Conservation (phyloP, 2,797 vertebrate species). For the Myripristis jacobus region DNA sequence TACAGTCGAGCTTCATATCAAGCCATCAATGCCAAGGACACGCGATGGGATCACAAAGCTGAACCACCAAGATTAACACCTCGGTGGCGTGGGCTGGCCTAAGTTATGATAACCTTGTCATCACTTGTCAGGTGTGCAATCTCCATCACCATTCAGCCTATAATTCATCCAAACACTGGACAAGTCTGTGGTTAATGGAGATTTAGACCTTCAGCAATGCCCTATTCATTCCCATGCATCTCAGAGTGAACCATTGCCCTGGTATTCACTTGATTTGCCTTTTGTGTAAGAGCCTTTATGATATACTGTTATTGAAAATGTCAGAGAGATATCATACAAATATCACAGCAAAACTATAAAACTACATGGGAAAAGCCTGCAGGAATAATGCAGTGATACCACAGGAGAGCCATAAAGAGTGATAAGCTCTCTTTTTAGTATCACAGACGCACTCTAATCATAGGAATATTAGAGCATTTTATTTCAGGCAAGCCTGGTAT, state of each 20-base stretch:
- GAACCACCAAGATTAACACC: conserved; percentile 36
- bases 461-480: conserved; percentile 36
- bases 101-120: conserved; percentile 62
- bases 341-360: conserved; percentile 31
- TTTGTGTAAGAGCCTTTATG: conserved; percentile 38
- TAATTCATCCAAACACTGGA: conserved; percentile 18
- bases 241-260: conserved; percentile 39
- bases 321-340: conserved; percentile 37
- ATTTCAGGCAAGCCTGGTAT: conserved; percentile 1
- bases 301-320: conserved; percentile 47
- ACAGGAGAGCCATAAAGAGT: conserved; percentile 30
- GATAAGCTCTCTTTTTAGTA: conserved; percentile 33
- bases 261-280: conserved; percentile 44
- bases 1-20: conserved; percentile 15
- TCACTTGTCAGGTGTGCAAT: conserved; percentile 62
- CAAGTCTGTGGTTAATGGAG: conserved; percentile 47
- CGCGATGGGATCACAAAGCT: conserved; percentile 35
- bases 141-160: conserved; percentile 37
- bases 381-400: conserved; percentile 39
- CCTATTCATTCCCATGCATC: conserved; percentile 45
- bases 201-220: conserved; percentile 48
- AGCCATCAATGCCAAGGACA: conserved; percentile 49
- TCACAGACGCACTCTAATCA: conserved; percentile 32
- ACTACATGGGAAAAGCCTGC: conserved; percentile 21
- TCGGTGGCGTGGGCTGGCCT: conserved; percentile 3